These are phyloP conservation scores for Orchesella flavescens DNA, from an alignment of 2,888 invertebrate genomes.

Conservation along the genomic window DNA sequence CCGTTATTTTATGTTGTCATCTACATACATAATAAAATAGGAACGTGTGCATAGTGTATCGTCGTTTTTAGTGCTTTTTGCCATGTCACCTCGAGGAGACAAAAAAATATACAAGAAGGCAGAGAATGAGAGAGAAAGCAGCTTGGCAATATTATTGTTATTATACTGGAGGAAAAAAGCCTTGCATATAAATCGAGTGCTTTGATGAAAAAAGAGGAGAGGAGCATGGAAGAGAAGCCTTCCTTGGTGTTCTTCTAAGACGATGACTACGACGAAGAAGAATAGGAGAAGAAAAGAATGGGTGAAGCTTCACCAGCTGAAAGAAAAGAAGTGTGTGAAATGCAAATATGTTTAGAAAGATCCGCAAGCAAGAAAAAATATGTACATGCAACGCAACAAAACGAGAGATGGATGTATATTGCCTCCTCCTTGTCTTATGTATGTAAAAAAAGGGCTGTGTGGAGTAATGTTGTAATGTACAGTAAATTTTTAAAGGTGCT, in stretches of 20 bases:
- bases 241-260: background rate
- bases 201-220: conserved; percentile 15
- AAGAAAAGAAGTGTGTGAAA: conserved; percentile 36
- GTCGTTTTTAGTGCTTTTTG: conserved; percentile 28
- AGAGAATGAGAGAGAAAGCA: conserved; percentile 10
- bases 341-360: conserved; percentile 40
- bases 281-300: conserved; percentile 17
- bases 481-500: conserved; percentile 50
- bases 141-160: conserved; percentile 59
- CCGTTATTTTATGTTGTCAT: conserved; percentile 56
- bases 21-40: conserved; percentile 60
- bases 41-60: conserved; percentile 47
- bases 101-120: background rate
- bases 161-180: conserved; percentile 41
- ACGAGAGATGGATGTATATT: background rate
- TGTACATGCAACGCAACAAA: background rate
- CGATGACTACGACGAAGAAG: conserved; percentile 31
- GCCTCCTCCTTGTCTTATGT: background rate
- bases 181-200: conserved; percentile 59
- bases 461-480: conserved; percentile 32
- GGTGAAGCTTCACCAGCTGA: background rate
- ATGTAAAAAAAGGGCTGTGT: no score
- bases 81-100: conserved; percentile 27
- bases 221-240: background rate
- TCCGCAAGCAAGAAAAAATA: background rate